Base-by-base conservation (phyloP, 2,888 invertebrate genomes). In the Chrysolina oricalcia region DNA sequence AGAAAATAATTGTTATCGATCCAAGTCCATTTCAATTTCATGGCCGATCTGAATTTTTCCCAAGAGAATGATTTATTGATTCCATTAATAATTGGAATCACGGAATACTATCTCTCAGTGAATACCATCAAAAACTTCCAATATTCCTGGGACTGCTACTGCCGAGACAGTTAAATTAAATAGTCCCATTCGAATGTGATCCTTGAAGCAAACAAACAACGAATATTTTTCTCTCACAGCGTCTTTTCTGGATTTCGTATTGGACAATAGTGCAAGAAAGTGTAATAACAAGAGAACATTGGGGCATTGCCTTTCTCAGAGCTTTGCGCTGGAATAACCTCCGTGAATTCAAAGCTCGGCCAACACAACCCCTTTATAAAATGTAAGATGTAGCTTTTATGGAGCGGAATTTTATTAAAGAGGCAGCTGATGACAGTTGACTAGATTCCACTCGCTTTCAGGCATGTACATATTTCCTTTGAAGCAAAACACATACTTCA, bases 201-300 rank as follows among this genome's bases (percentile, higher is more conserved):
- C 53, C 53, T 10, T 3, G 11, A 53, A 53, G 53, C 21, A 19
- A 21, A 53, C 21, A 53, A 53, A 53, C 53, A 53, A 19, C 11
- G 19, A 53, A 53, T 53, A 53, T 53, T 53, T 53, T 53, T 21
- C 21, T 21, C 53, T 53, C 13, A 11, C 13, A 53, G 53, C 53
- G 3, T 21, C 21, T 53, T 13, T 53, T 53, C 48, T 19, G 53
- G 53, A 53, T 21, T 53, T 13, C 21, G 19, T 53, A 53, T 53
- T 21, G 53, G 53, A 21, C 53, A 53, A 53, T 53, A 21, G 53
- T 53, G 53, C 21, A 53, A 53, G 53, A 53, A 53, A 53, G 53
- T 53, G 53, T 53, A 53, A 53, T 53, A 53, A 43, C 43, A 43
- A 53, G 53, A 53, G 53, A 53, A 53, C 53, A 53, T 53, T 19